These are phyloP conservation scores for Fregetta grallaria DNA, from an alignment of 2,113 vertebrate genomes.

Conservation along the genomic window DNA sequence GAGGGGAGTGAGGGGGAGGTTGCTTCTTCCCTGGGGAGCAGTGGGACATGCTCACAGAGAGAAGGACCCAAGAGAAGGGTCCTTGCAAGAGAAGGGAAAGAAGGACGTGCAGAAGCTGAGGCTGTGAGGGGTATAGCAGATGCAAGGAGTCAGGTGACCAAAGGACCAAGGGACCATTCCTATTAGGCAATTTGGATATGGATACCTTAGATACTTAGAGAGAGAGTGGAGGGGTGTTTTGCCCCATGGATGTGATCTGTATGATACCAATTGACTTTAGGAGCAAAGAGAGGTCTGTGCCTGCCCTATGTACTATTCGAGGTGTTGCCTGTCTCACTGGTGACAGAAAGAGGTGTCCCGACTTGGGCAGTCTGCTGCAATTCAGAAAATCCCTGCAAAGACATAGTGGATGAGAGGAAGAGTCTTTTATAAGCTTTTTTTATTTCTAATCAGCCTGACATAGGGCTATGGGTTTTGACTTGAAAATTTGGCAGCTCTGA, in stretches of 20 bases:
- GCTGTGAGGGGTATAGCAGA: background rate
- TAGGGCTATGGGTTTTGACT: background rate
- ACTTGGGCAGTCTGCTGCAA: background rate
- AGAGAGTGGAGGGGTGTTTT: background rate
- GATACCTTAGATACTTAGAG: background rate
- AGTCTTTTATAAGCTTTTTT: background rate
- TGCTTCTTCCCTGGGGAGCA: background rate
- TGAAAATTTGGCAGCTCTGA: background rate
- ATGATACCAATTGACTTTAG: background rate
- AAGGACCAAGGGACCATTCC: background rate
- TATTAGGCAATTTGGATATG: background rate
- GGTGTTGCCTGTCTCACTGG: background rate
- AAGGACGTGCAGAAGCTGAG: background rate
- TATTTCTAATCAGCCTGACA: background rate
- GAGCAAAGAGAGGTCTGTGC: background rate
- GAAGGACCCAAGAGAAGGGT: background rate
- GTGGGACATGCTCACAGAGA: background rate
- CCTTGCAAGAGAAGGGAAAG: background rate
- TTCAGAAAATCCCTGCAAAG: background rate
- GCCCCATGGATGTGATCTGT: background rate
- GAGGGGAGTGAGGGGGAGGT: background rate
- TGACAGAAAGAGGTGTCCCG: background rate
- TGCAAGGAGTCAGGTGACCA: background rate
- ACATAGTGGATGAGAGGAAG: background rate
- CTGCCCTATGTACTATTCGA: background rate